phyloP scores from a whole-genome alignment of 2,113 vertebrate species.

The Octodon degus region DNA sequence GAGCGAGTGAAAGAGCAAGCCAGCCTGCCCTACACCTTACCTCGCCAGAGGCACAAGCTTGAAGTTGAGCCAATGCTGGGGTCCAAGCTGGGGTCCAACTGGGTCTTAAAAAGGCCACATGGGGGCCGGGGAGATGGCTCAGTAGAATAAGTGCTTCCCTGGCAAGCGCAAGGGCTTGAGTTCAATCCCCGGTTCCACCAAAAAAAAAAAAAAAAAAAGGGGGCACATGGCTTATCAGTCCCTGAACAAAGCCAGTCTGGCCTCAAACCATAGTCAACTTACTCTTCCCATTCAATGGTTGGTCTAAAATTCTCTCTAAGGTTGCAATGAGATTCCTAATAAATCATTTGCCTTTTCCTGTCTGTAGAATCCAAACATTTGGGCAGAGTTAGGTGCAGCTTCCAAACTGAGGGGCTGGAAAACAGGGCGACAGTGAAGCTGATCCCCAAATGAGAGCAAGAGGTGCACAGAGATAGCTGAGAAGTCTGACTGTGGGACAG shows the following conservation, averaged over 20 bases:
- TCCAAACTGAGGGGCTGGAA: background rate
- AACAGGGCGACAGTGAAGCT: background rate
- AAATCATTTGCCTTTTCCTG: background rate
- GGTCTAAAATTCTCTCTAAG: slow-evolving; percentile 40
- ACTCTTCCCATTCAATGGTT: slow-evolving; percentile 23
- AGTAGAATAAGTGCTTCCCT: too few relatives aligned
- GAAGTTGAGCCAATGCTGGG: background rate
- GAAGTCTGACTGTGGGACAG: too few relatives aligned
- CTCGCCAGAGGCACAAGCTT: background rate
- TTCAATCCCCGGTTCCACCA: too few relatives aligned
- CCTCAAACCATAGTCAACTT: slow-evolving; percentile 7
- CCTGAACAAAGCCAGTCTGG: background rate
- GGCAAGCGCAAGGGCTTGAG: too few relatives aligned
- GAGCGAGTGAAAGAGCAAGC: too few relatives aligned
- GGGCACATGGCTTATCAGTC: background rate
- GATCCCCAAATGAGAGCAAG: background rate
- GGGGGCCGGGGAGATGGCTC: too few relatives aligned
- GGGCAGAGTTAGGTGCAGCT: background rate
- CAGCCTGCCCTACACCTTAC: background rate
- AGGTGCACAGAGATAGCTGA: background rate
- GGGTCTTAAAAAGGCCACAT: background rate
- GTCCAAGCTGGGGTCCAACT: background rate
- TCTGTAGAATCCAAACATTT: slow-evolving; percentile 19
- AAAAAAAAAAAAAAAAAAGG: too few relatives aligned
- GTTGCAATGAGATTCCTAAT: slow-evolving; percentile 16